These are phyloP conservation scores for Priocnemis perturbator DNA, from an alignment of 2,888 invertebrate species.

Conservation along the genomic window DNA sequence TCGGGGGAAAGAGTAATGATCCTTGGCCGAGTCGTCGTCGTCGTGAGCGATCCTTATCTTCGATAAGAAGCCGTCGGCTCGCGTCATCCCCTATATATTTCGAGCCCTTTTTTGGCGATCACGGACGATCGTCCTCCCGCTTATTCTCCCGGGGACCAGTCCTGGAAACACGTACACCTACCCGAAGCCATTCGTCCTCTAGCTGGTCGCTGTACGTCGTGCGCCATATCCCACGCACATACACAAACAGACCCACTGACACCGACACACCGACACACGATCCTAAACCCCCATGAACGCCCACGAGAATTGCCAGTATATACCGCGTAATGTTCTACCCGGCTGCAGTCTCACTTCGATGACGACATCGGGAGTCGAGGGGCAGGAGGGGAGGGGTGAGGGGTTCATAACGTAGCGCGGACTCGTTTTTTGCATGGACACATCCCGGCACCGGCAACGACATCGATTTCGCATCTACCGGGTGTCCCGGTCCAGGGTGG, in stretches of 20 bases:
- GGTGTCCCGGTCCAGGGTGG: slow-evolving; percentile 39
- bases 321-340: slow-evolving; percentile 36
- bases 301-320: slow-evolving; percentile 38
- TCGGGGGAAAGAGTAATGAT: no score
- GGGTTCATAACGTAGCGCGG: slow-evolving; percentile 38
- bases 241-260: background rate
- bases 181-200: slow-evolving; percentile 3
- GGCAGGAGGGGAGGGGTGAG: no score
- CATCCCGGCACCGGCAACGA: slow-evolving; percentile 31
- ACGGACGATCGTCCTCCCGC: slow-evolving; percentile 25
- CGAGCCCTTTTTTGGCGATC: slow-evolving; percentile 22
- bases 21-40: background rate
- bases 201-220: background rate
- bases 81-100: slow-evolving; percentile 21
- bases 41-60: slow-evolving; percentile 16
- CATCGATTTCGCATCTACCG: slow-evolving; percentile 59
- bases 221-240: background rate
- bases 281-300: background rate
- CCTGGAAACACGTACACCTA: background rate
- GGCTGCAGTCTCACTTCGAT: slow-evolving; percentile 34
- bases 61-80: slow-evolving; percentile 38
- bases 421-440: slow-evolving; percentile 37
- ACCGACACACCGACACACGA: background rate
- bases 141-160: slow-evolving; percentile 20
- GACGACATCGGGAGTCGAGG: slow-evolving; percentile 16